These are phyloP conservation scores for Pterostichus niger DNA, from an alignment of 2,888 invertebrate genomes.

Conservation along the genomic window DNA sequence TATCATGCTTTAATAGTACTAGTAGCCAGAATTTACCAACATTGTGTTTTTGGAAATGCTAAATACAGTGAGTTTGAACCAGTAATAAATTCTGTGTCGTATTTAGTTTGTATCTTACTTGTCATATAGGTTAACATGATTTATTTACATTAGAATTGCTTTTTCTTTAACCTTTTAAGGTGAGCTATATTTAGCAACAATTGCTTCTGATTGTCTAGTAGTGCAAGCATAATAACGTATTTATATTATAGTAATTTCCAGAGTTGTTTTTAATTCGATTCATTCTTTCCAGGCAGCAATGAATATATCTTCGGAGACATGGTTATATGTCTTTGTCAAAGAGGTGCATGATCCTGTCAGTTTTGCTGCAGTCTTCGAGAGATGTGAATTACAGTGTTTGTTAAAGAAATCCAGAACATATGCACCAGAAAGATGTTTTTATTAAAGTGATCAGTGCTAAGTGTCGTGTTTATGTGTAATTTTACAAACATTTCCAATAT, in stretches of 20 bases:
- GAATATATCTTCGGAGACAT: slow-evolving; percentile 48
- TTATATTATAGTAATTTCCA: slow-evolving; percentile 14
- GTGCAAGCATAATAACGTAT: slow-evolving; percentile 37
- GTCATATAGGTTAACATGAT: slow-evolving; percentile 66
- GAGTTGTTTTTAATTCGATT: slow-evolving; percentile 18
- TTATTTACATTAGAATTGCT: slow-evolving; percentile 65
- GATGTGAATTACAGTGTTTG: slow-evolving; percentile 51
- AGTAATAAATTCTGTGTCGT: slow-evolving; percentile 47
- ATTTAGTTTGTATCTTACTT: slow-evolving; percentile 37
- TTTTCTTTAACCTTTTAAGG: slow-evolving; percentile 67
- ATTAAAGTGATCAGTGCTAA: slow-evolving; percentile 38
- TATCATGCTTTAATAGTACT: slow-evolving; percentile 66
- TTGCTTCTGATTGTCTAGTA: slow-evolving; percentile 51
- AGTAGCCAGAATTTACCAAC: slow-evolving; percentile 63
- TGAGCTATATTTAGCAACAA: slow-evolving; percentile 65
- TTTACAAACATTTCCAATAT: slow-evolving; percentile 59
- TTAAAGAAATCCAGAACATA: slow-evolving; percentile 17
- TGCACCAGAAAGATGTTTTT: slow-evolving; percentile 29
- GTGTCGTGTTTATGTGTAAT: slow-evolving; percentile 56
- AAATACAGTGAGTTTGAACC: slow-evolving; percentile 45
- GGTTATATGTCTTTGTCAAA: slow-evolving; percentile 36
- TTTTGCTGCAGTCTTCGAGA: slow-evolving; percentile 13
- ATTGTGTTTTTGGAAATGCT: slow-evolving; percentile 64
- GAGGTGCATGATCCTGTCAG: slow-evolving; percentile 11
- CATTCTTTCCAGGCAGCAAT: slow-evolving; percentile 57